Percentiles rank a stretch among this genome's conserved stretches.
These are phyloP conservation scores for Carpatolechia fugitivella DNA, from an alignment of 2,888 invertebrate genomes.

Conservation along the genomic window DNA sequence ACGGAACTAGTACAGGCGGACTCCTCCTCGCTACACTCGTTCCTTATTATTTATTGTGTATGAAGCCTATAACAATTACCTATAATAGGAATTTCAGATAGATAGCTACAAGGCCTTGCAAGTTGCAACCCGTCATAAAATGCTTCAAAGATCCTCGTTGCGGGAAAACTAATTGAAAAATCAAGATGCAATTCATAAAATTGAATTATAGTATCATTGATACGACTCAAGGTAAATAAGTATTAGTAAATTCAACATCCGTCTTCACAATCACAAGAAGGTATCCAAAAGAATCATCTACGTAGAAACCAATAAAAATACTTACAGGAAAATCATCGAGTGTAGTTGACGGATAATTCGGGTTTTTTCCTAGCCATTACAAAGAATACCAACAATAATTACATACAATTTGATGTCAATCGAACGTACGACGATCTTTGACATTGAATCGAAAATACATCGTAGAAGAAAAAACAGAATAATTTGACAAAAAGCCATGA, in stretches of 20 bases:
- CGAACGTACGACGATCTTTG: constrained; percentile 64
- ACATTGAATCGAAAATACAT: constrained; percentile 63
- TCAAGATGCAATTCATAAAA: not conserved
- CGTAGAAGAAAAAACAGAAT: constrained; percentile 48
- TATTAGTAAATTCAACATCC: constrained; percentile 3
- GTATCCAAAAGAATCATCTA: not conserved
- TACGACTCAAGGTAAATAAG: not conserved
- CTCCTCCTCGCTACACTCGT: constrained; percentile 45
- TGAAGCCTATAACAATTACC: constrained; percentile 32
- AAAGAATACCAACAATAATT: constrained; percentile 34
- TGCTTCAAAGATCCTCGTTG: not conserved
- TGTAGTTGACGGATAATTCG: constrained; percentile 13
- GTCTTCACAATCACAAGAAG: not conserved
- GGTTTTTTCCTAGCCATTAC: constrained; percentile 16
- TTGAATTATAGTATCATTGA: no score
- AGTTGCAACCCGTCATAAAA: constrained; percentile 1
- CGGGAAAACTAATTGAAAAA: constrained; percentile 5
- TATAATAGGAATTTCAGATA: constrained; percentile 22
- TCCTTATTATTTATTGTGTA: constrained; percentile 56
- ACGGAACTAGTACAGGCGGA: constrained; percentile 25
- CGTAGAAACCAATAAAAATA: not conserved
- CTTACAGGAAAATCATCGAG: constrained; percentile 9
- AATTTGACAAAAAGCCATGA: constrained; percentile 65
- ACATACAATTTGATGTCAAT: constrained; percentile 67
- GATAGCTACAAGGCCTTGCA: constrained; percentile 11